A percentile compares a stretch with the other conserved stretches of the same genome.
These are phyloP conservation scores for Zonitis immaculata DNA, from an alignment of 2,888 invertebrate genomes.

Conservation along the genomic window DNA sequence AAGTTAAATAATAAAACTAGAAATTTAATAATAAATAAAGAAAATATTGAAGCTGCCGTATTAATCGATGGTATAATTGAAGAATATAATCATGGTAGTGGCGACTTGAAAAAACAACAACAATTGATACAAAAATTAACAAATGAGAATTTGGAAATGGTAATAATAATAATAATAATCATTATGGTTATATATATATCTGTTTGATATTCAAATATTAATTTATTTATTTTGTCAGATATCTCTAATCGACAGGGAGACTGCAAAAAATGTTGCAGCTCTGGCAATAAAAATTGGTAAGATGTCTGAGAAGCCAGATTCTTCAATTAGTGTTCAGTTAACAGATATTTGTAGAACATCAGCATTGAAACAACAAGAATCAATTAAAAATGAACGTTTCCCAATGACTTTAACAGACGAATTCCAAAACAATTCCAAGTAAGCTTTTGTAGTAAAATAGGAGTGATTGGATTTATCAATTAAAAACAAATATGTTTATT, in stretches of 20 bases:
- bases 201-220: no score
- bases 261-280: background rate
- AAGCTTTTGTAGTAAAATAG: no score
- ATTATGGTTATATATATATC: no score
- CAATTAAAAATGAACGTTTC: background rate
- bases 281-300: background rate
- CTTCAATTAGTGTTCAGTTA: background rate
- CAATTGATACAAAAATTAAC: background rate
- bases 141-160: no score
- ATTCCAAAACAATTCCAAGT: background rate
- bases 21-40: background rate
- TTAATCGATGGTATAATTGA: conserved; percentile 4
- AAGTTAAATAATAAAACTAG: background rate
- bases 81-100: background rate
- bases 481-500: no score
- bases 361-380: background rate
- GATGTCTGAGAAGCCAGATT: background rate
- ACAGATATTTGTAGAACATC: conserved; percentile 2
- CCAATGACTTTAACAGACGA: background rate
- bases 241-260: background rate
- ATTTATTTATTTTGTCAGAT: no score
- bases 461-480: no score
- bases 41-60: background rate
- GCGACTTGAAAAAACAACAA: background rate
- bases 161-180: no score